Percentiles rank a stretch among this genome's conserved stretches.
Evolutionary conservation across 2,888 invertebrate species (phyloP).

Genomic region (Lithodes maja): DNA sequence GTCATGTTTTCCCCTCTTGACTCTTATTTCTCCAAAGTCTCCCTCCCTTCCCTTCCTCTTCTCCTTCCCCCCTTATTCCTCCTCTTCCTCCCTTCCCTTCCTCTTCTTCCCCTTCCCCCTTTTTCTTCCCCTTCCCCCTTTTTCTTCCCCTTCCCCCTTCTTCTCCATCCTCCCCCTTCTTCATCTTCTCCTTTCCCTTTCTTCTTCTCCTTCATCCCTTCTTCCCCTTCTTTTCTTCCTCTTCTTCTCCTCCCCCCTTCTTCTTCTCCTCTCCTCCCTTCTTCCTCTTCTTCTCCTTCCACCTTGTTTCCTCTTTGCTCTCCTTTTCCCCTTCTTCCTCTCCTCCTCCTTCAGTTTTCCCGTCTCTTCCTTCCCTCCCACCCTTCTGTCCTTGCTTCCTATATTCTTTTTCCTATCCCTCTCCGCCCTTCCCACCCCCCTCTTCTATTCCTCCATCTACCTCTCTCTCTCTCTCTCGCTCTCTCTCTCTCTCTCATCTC

Average conservation of each 20-base stretch:
- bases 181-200: neutral
- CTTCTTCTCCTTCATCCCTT: neutral
- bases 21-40: neutral
- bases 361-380: neutral
- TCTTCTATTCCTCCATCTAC: neutral
- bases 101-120: neutral
- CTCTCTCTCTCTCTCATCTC: neutral
- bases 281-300: no score
- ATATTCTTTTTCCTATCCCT: neutral
- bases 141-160: neutral
- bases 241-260: neutral
- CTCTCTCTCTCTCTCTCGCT: neutral
- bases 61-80: neutral
- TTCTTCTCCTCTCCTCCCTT: neutral
- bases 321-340: neutral
- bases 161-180: neutral
- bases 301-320: neutral
- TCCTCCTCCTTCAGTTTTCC: neutral
- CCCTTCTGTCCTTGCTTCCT: neutral
- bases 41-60: neutral
- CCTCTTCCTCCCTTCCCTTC: neutral
- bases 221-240: neutral
- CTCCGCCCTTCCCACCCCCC: neutral
- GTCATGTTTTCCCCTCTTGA: neutral
- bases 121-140: neutral